Base-by-base conservation (phyloP, 2,113 vertebrate genomes). In the Macquaria ambigua region DNA sequence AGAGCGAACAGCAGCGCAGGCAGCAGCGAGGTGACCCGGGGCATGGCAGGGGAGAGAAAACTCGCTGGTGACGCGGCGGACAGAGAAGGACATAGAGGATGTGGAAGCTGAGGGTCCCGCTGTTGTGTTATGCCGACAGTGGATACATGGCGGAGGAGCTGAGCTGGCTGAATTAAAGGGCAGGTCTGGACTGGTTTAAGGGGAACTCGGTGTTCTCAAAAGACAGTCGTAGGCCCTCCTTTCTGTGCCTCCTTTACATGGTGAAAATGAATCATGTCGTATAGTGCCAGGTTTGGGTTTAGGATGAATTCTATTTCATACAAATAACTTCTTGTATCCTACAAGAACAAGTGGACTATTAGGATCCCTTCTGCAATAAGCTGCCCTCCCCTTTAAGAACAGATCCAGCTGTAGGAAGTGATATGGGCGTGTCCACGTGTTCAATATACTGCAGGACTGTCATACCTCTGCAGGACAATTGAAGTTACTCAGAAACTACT, bases 1-100 rank as follows among this genome's bases (percentile, higher is more conserved):
- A 95, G 85, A 20, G 91, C 90, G 15, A 74, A 81, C 61, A 95
- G 88, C 89, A 94, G 84, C 89, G 94, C 89, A 34, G 92, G 64
- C 67, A 93, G 80, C 84, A 94, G 67, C 58, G 76, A 85, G 82
- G 55, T 69, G 87, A 87, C 87, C 90, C 90, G 87, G 90, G 43
- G 91, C 95, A 95, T 95, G 92, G 89, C 93, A 81, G 81, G 84
- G 71, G 70, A 80, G 52, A 85, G 23, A 20, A 48, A n/a, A 82
- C 77, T 62, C 14, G 53, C 15, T 50, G 43, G 31, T 56, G 77
- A 77, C 63, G 55, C 81, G 73, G 87, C 79, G 61, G 88, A 85
- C 80, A 83, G 76, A 89, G 61, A 79, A 34, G 73, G 67, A 25
- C 25, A 52, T 71, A 20, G 73, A 71, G 62, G 75, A 83, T 56